These are phyloP conservation scores for Cabera pusaria DNA, from an alignment of 2,888 invertebrate genomes.

Conservation along the genomic window DNA sequence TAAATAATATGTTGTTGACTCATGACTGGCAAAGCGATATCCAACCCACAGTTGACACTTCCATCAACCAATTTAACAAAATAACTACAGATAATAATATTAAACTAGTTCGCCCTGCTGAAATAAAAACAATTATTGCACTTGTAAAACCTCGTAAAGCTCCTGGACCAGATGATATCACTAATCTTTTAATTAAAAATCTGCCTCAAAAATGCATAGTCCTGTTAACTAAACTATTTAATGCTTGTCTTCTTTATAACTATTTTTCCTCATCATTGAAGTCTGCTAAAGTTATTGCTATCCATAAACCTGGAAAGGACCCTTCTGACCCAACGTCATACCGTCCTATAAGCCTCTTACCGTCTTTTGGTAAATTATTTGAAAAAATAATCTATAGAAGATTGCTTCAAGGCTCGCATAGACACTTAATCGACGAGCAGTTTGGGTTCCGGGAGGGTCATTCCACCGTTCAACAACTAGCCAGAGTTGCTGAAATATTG, in stretches of 20 bases:
- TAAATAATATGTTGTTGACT: background rate
- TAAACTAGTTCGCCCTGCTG: background rate
- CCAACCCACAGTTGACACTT: background rate
- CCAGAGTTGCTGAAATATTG: conserved; percentile 4
- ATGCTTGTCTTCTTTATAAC: conserved; percentile 2
- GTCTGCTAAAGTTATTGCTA: conserved; percentile 6
- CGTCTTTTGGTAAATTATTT: conserved; percentile 6
- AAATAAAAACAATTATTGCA: background rate
- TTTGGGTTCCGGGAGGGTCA: conserved; percentile 8
- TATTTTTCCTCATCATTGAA: conserved; percentile 7
- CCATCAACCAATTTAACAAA: background rate
- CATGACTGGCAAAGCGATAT: background rate
- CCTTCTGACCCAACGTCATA: conserved; percentile 1
- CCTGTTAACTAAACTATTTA: conserved; percentile 5
- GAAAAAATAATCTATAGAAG: conserved; percentile 10
- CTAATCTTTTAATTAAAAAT: conserved; percentile 6
- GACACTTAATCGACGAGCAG: conserved; percentile 5
- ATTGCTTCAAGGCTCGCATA: background rate
- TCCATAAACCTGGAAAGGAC: conserved; percentile 8
- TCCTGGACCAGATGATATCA: conserved; percentile 8
- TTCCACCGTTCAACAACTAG: conserved; percentile 7
- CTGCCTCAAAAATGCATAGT: conserved; percentile 7
- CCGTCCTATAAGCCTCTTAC: conserved; percentile 9
- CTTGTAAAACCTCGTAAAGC: background rate
- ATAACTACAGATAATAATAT: background rate